Conservation (phyloP, 2,888 invertebrate genomes). For the Fragum fragum region DNA sequence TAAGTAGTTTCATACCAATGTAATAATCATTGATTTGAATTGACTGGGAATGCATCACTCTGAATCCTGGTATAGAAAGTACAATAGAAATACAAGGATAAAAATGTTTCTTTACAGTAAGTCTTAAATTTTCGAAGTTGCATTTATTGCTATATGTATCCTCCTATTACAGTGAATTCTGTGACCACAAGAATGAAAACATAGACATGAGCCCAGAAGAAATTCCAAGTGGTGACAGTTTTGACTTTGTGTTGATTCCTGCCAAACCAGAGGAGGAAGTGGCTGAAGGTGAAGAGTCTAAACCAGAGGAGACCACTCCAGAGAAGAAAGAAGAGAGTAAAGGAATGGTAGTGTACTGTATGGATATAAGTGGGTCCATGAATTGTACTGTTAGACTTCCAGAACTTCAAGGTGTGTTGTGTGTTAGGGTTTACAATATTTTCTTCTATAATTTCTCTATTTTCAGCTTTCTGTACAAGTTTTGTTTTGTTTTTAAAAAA, state of each 20-base stretch:
- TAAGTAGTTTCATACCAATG: too few species aligned
- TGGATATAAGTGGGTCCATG: constrained; percentile 84
- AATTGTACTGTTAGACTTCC: constrained; percentile 66
- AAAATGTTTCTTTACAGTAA: too few species aligned
- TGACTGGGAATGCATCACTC: too few species aligned
- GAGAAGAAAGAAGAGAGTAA: constrained; percentile 64
- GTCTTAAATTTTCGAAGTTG: too few species aligned
- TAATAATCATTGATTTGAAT: too few species aligned
- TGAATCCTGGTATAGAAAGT: too few species aligned
- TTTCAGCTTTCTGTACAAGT: too few species aligned
- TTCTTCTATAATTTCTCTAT: too few species aligned
- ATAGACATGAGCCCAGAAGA: constrained; percentile 76
- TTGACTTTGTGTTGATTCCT: constrained; percentile 79
- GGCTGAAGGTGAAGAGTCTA: constrained; percentile 54
- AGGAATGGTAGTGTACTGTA: constrained; percentile 81
- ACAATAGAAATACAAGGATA: too few species aligned
- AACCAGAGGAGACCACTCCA: constrained; percentile 57
- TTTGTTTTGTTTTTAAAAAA: too few species aligned
- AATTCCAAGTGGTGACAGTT: constrained; percentile 73
- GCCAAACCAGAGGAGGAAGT: constrained; percentile 52
- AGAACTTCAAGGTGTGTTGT: constrained; percentile 74
- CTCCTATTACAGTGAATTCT: constrained; percentile 59
- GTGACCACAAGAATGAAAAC: constrained; percentile 67
- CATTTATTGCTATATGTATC: too few species aligned
- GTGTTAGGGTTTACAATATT: too few species aligned